A percentile compares a stretch with the other conserved stretches of the same genome.
Conservation (phyloP, 2,113 vertebrate genomes). For the Baryphthengus martii region DNA sequence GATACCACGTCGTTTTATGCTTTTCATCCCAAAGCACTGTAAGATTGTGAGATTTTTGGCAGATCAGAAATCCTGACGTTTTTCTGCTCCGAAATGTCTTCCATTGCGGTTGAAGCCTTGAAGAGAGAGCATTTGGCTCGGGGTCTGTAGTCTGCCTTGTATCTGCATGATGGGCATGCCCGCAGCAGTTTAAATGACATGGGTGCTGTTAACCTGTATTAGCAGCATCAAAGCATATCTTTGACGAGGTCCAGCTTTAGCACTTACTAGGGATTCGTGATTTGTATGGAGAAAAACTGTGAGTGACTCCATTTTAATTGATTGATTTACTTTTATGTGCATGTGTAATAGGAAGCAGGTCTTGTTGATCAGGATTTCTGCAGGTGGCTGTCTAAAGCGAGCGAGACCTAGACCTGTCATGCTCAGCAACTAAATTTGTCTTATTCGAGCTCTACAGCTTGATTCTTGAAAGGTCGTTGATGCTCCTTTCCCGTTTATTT, state of each 20-base stretch:
- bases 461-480: conserved; percentile 23
- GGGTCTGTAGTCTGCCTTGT: not conserved
- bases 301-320: conserved; percentile 41
- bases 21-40: not conserved
- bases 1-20: too few relatives aligned
- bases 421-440: not conserved
- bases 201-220: not conserved
- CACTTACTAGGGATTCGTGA: not conserved
- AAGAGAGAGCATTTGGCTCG: not conserved
- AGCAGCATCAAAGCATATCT: fast-evolving
- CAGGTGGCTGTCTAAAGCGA: not conserved
- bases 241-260: not conserved
- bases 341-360: not conserved
- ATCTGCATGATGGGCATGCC: not conserved
- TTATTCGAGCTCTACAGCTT: not conserved
- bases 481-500: conserved; percentile 20
- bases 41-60: not conserved
- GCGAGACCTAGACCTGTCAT: not conserved
- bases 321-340: not conserved
- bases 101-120: not conserved
- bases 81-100: not conserved
- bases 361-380: conserved; percentile 9
- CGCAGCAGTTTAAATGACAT: not conserved
- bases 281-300: not conserved
- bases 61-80: not conserved